Base-by-base conservation (phyloP, 30 jellyfish, hydroid and myxozoan genomes). In the Aurelia aurita complex sp. Pacific region DNA sequence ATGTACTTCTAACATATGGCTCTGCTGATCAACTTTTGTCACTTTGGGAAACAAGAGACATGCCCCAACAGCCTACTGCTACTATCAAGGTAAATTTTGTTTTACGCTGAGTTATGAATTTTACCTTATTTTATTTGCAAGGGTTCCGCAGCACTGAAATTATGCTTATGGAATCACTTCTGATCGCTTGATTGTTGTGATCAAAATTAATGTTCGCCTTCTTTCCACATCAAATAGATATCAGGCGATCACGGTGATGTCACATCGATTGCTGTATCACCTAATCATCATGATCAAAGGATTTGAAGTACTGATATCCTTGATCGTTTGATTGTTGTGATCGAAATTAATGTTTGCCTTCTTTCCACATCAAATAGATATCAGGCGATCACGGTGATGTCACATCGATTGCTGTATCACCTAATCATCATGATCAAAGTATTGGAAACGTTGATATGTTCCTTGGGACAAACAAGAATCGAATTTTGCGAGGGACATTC, bases 201-300 rank as follows among this genome's bases (percentile, higher is more conserved):
- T 23, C 29, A 23, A 23, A 23, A 23, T 23, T 23, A 23, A 23
- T 23, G 29, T 23, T 23, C 0, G 29, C 29, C 29, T 46, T 46
- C 57, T 46, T 46, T 46, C 12, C 57, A 2, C 13, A 46, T 7
- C 12, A 0, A 46, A 19, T 61, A 82, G 91, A 70, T 82, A 10
- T 62, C 91, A 54, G 91, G 91, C 19, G 91, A 82, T 63, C 77
- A 71, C 59, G 94, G 94, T 12, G 81, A 51, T 16, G 88, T 85
- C 35, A 85, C 94, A 59, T 74, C 88, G 18, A 76, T 85, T 15
- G 88, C 94, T 5, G 87, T 74, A 17, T 74, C 88, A 32, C 94
- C 94, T 3, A 52, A 74, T 73, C 94, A 85, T 50, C 87, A 74
- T 62, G 81, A 76, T 32, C 16, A 74, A 57, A 67, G 74, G 6